Percentiles rank a stretch among this genome's conserved stretches.
phyloP scores from a whole-genome alignment of 35 echinoderm and acorn worm species.

The Stichopus chloronotus region DNA sequence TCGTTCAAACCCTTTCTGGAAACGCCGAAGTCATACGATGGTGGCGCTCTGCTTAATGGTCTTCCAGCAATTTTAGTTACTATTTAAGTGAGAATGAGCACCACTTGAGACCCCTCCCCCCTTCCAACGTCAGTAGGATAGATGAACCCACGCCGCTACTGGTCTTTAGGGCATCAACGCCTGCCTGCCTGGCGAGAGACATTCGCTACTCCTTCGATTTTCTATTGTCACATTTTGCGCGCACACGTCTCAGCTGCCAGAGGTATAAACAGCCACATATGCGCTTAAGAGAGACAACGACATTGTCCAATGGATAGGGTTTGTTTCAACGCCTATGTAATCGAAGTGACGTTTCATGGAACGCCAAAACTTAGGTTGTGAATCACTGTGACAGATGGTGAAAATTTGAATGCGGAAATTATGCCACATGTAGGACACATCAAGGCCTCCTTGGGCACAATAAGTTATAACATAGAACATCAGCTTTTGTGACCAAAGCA shows the following conservation, averaged over 20 bases:
- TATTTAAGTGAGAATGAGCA: too few relatives aligned
- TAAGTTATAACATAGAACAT: neutral
- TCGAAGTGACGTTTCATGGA: neutral
- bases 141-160: too few relatives aligned
- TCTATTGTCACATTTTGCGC: too few relatives aligned
- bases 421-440: slow-evolving; percentile 21
- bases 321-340: neutral
- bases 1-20: too few relatives aligned
- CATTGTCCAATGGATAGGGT: neutral
- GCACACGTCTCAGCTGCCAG: neutral
- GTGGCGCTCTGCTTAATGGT: too few relatives aligned
- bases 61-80: too few relatives aligned
- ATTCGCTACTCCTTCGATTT: too few relatives aligned
- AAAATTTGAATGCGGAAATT: neutral
- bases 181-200: too few relatives aligned
- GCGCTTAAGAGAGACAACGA: neutral
- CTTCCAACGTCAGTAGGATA: too few relatives aligned
- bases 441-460: neutral
- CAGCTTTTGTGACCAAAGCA: slow-evolving; percentile 3
- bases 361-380: neutral
- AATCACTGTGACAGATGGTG: neutral
- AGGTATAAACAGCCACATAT: neutral
- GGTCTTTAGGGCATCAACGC: too few relatives aligned
- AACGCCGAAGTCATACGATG: too few relatives aligned
- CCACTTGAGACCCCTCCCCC: too few relatives aligned